Conservation (phyloP, 2,797 vertebrate species). For the Acrossocheilus wenchowensis region DNA sequence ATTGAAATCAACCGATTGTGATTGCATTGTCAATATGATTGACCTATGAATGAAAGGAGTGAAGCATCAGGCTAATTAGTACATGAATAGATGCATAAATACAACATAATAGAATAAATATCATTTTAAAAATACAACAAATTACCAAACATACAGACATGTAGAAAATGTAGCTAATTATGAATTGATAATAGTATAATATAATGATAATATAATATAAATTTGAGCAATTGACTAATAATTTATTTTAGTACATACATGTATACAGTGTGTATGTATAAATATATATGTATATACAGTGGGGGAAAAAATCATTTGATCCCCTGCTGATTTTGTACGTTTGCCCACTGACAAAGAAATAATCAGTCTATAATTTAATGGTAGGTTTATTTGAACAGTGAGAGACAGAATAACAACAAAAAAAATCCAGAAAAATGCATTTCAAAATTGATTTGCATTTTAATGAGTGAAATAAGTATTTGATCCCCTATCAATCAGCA, state of each 20-base stretch:
- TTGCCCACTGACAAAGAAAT: too few species aligned
- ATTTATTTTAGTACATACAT: neutral
- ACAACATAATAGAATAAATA: neutral
- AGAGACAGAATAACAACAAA: too few species aligned
- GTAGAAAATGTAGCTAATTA: neutral
- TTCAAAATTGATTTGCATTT: too few species aligned
- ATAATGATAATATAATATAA: neutral
- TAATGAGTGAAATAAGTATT: too few species aligned
- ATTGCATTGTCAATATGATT: conserved; percentile 6
- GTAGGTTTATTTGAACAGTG: too few species aligned
- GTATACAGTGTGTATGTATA: too few species aligned
- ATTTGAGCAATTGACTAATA: neutral
- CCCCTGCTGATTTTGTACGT: too few species aligned
- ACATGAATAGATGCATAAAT: neutral
- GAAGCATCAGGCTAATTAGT: neutral
- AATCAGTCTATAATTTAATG: too few species aligned
- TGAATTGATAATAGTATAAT: neutral
- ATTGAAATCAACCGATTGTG: neutral
- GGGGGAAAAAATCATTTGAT: too few species aligned
- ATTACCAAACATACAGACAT: neutral
- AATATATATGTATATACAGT: too few species aligned
- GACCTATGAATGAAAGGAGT: neutral
- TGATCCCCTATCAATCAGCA: too few species aligned
- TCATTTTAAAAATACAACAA: neutral
- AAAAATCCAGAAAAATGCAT: too few species aligned